Evolutionary conservation across 2,888 invertebrate species (phyloP), one percentile per base, ranked within the genome.

Genomic region (Perithous albicinctus): DNA sequence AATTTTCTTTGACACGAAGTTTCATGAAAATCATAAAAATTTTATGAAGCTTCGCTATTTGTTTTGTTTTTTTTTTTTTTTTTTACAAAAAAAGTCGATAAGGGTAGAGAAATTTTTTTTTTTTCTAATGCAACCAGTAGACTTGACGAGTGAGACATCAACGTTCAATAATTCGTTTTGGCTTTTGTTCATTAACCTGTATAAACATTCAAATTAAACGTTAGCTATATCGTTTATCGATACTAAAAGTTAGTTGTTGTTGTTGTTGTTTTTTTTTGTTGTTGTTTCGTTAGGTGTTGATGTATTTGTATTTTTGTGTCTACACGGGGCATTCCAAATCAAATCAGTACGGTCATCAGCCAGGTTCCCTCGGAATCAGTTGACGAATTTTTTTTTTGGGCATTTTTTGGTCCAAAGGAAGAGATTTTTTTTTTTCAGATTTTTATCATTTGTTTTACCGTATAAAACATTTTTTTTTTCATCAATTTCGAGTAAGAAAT

Each of bases 161-260:
- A 87, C 87, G 85, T 85, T 87, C 87, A 91, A 92, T 90, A 92
- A 91, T 91, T 92, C 88, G 84, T 89, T 90, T 91, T 90, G 90
- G 90, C 90, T 89, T 88, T 84, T 81, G 85, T 82, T 85, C 77
- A 67, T 78, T 83, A 88, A 88, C 87, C 87, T 86, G 87, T 88
- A 89, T 89, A 90, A 91, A 90, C 90, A 88, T 89, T 90, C 86
- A 87, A 89, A 90, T 90, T 88, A 90, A 87, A 88, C 83, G 83
- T 86, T 69, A 70, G 69, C 63, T 74, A 72, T 66, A 87, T 87
- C 85, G 81, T 85, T 88, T 85, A 87, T 87, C 88, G 86, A 87
- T 85, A 85, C 85, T 88, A 88, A 84, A 87, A 85, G 86, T 86
- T 88, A 85, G 75, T 85, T 84, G 78, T 85, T 64, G 79, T 85